A percentile compares a stretch with the other conserved stretches of the same genome.
phyloP scores from a whole-genome alignment of 2,797 vertebrate species.

The Enteromius unitaeniatus region DNA sequence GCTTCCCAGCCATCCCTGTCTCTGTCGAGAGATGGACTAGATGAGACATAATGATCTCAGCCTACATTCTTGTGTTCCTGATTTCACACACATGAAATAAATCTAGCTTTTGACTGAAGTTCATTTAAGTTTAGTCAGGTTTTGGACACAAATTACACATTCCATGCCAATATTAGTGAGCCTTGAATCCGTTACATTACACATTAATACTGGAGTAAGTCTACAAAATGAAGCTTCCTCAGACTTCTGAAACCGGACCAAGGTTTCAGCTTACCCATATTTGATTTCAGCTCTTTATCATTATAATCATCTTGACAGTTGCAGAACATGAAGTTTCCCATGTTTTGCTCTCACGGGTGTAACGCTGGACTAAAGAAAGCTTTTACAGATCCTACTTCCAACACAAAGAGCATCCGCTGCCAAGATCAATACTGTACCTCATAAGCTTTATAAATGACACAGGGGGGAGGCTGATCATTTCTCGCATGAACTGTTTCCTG shows the following conservation, averaged over 20 bases:
- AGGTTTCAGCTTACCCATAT: conserved; percentile 6
- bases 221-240: conserved; percentile 14
- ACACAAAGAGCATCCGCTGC: conserved; percentile 50
- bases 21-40: conserved; percentile 68
- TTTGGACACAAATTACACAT: not conserved
- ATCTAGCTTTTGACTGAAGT: not conserved
- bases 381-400: conserved; percentile 48
- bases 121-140: not conserved
- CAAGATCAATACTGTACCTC: conserved; percentile 53
- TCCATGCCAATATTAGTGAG: not conserved
- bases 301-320: conserved; percentile 41
- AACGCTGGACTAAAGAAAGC: conserved; percentile 27
- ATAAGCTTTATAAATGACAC: conserved; percentile 42
- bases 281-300: conserved; percentile 42
- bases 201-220: not conserved
- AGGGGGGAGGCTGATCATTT: conserved; percentile 44
- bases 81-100: not conserved
- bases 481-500: conserved; percentile 41
- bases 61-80: not conserved
- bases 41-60: conserved; percentile 7
- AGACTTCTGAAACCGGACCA: conserved; percentile 21
- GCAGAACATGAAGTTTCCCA: conserved; percentile 38
- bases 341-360: conserved; percentile 25
- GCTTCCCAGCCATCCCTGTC: conserved; percentile 88
- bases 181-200: not conserved